Evolutionary conservation across 2,797 vertebrate genomes (phyloP), one percentile per base, ranked within the genome.

Genomic region (Microctenopoma steveboyesi): DNA sequence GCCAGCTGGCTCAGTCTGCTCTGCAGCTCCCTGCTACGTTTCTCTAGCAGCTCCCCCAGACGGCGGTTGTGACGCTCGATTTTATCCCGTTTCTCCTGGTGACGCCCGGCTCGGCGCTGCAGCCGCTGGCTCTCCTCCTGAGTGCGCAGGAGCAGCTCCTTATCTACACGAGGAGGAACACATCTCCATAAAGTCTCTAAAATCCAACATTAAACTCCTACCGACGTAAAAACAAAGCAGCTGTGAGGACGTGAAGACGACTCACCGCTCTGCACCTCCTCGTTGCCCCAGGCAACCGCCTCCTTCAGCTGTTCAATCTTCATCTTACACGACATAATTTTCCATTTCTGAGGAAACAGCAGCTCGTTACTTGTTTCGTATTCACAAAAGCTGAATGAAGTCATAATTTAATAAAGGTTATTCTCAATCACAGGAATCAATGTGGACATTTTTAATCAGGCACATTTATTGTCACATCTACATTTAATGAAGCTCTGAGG

Each of bases 291-390:
- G 80, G 90, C 94, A 57, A 98, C 95, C 2, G 96, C 97, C 81
- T 98, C 96, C 85, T 95, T 97, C 81, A 99, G 91, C 82, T 98
- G 97, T 81, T 97, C 95, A 63, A 98, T 96, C 87, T 96, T 96
- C 94, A 97, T 97, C 91, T 94, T 96, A 88, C 96, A 98, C 16
- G 97, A 96, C 97, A 98, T 99, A 76, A 98, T 96, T 93, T 98
- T 97, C 98, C 98, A 99, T 73, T 97, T 96, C 98, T 99, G 92
- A 88, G 81, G 53, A 74, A 25, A 82, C 75, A 83, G 1, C 2
- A 18, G 16, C 6, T 12, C 0, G 4, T 55, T 18, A 18, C 18
- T 18, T 18, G 18, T 18, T 18, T 18, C 18, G 18, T 18, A 18
- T 18, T 18, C 18, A 18, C 18, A 18, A 18, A 18, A 18, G 18